Evolutionary conservation across 2,113 vertebrate genomes (phyloP).

Genomic region (Semnopithecus entellus): DNA sequence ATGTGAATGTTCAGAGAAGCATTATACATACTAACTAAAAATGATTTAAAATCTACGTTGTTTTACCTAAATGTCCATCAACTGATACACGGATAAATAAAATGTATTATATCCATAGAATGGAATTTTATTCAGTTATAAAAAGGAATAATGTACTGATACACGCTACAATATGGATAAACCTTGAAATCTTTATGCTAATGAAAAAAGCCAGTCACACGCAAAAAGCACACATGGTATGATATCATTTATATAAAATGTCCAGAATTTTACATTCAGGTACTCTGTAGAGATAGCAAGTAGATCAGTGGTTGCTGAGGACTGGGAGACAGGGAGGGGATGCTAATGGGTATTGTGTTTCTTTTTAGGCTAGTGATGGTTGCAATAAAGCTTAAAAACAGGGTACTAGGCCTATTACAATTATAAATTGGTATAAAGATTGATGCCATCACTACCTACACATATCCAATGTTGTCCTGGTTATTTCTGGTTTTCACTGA

Average conservation of each 20-base stretch:
- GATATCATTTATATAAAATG: neutral
- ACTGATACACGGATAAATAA: neutral
- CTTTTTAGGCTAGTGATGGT: neutral
- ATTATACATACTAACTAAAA: constrained; percentile 21
- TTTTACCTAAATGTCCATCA: neutral
- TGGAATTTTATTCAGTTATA: neutral
- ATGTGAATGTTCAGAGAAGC: neutral
- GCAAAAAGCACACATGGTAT: neutral
- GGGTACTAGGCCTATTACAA: neutral
- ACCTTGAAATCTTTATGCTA: neutral
- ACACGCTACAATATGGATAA: neutral
- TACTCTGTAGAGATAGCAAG: neutral
- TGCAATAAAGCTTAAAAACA: neutral
- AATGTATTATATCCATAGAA: neutral
- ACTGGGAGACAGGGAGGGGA: neutral
- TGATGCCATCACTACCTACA: neutral
- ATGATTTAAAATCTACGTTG: no score
- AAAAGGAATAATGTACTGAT: neutral
- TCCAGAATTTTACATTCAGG: neutral
- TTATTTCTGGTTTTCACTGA: neutral
- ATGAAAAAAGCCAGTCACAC: neutral
- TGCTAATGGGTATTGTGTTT: neutral
- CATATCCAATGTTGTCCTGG: neutral
- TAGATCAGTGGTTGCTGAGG: neutral
- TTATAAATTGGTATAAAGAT: neutral